A percentile compares a stretch with the other conserved stretches of the same genome.
These are phyloP conservation scores for Nomada lathburiana DNA, from an alignment of 2,888 invertebrate species.

Conservation along the genomic window DNA sequence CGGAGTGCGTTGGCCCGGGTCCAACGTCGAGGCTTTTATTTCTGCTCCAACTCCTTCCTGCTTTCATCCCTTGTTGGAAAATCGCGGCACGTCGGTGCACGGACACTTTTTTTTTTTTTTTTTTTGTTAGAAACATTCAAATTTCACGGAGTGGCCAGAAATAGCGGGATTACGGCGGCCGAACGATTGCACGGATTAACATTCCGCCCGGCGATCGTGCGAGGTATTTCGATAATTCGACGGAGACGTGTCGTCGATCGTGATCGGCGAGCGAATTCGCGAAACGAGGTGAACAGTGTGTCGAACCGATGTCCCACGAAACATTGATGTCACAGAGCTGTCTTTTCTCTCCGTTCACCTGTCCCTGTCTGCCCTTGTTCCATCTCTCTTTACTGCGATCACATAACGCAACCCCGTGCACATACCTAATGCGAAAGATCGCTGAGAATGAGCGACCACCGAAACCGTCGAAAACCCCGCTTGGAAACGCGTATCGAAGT, in stretches of 20 bases:
- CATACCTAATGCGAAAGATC: constrained; percentile 47
- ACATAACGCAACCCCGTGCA: constrained; percentile 39
- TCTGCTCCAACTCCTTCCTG: background rate
- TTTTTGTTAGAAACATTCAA: constrained; percentile 59
- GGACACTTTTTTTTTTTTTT: constrained; percentile 1
- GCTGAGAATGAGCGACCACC: constrained; percentile 40
- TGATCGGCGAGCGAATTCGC: constrained; percentile 77
- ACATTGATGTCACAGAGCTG: constrained; percentile 49
- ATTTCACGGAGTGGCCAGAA: constrained; percentile 61
- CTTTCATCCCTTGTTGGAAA: constrained; percentile 23
- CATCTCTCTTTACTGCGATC: constrained; percentile 25
- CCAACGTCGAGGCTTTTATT: background rate
- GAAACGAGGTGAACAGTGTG: constrained; percentile 70
- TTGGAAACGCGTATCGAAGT: constrained; percentile 31
- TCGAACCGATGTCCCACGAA: constrained; percentile 66
- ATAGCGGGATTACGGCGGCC: constrained; percentile 60
- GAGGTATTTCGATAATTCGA: constrained; percentile 78
- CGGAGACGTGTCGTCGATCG: constrained; percentile 77
- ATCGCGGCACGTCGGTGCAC: constrained; percentile 46
- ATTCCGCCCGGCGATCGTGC: constrained; percentile 67
- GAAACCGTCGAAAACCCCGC: constrained; percentile 2
- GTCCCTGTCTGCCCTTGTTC: constrained; percentile 7
- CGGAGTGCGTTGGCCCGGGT: background rate
- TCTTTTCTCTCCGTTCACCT: constrained; percentile 26
- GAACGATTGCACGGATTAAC: constrained; percentile 61